Evolutionary conservation across 1,140 invertebrate genomes (phyloP).

Genomic region (Pseudomyrmex gracilis): DNA sequence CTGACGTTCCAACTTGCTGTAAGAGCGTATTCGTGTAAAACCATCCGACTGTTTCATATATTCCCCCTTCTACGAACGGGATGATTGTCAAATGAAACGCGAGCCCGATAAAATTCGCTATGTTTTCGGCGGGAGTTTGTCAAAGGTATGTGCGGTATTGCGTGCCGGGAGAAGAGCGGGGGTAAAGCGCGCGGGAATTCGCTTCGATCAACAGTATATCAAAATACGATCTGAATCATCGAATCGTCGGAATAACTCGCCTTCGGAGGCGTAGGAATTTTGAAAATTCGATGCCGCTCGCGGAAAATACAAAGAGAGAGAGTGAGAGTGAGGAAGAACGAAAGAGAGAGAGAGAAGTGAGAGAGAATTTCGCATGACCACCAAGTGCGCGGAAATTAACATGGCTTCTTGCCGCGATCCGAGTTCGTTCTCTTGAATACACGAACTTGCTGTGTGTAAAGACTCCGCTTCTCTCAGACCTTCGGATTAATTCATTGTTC

Average conservation of each 20-base stretch:
- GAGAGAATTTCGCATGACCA: slow-evolving; percentile 23
- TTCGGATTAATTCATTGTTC: slow-evolving; percentile 58
- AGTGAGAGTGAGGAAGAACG: slow-evolving; percentile 7
- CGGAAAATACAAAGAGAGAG: slow-evolving; percentile 8
- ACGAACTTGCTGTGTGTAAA: slow-evolving; percentile 41
- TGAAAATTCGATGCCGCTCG: slow-evolving; percentile 26
- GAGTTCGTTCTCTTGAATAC: slow-evolving; percentile 23
- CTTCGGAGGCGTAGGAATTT: slow-evolving; percentile 24
- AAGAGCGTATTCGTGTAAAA: slow-evolving; percentile 26
- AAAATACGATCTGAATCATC: neutral
- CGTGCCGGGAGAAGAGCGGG: neutral
- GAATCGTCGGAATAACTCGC: slow-evolving; percentile 12
- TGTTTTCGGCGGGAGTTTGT: neutral
- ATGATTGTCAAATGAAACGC: slow-evolving; percentile 27
- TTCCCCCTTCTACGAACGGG: neutral
- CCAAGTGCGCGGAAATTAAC: slow-evolving; percentile 49
- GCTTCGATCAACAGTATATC: slow-evolving; percentile 20
- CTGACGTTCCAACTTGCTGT: neutral
- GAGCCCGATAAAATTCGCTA: slow-evolving; percentile 29
- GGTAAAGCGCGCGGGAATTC: neutral
- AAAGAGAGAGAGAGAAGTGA: neutral
- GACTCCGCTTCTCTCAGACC: slow-evolving; percentile 36
- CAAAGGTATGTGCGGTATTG: neutral
- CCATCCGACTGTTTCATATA: neutral
- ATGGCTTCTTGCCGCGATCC: slow-evolving; percentile 54